A percentile compares a stretch with the other conserved stretches of the same genome.
phyloP scores from a whole-genome alignment of 2,888 invertebrate species.

The Rhagium mordax region DNA sequence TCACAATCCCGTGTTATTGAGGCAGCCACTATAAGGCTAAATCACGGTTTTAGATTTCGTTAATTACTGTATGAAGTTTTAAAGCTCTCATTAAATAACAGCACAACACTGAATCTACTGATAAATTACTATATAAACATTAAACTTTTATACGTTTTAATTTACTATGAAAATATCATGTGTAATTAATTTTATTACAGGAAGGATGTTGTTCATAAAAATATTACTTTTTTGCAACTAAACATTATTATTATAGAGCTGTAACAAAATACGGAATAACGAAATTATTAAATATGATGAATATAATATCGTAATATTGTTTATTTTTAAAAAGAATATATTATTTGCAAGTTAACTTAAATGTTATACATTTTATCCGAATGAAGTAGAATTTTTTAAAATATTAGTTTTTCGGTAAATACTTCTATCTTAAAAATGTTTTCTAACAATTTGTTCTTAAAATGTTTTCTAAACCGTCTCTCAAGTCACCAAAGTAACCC shows the following conservation, averaged over 20 bases:
- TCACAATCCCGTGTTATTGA: slow-evolving; percentile 29
- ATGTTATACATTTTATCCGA: no score
- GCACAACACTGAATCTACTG: slow-evolving; percentile 6
- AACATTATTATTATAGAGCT: not conserved
- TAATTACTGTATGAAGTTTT: slow-evolving; percentile 33
- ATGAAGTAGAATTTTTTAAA: no score
- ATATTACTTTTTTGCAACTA: not conserved
- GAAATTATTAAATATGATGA: not conserved
- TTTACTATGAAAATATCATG: slow-evolving; percentile 1
- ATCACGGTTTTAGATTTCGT: slow-evolving; percentile 23
- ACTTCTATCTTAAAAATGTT: no score
- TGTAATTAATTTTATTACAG: not conserved
- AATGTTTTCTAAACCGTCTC: no score
- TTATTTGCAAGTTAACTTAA: no score
- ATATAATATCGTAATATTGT: not conserved
- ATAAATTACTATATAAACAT: slow-evolving; percentile 25
- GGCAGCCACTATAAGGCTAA: slow-evolving; percentile 9
- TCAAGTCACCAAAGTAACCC: no score
- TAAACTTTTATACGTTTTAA: slow-evolving; percentile 9
- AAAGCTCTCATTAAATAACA: slow-evolving; percentile 19
- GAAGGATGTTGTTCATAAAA: not conserved
- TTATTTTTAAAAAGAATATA: no score
- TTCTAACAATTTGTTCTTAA: no score
- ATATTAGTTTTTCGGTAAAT: no score
- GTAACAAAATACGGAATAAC: not conserved